Evolutionary conservation across 1,140 invertebrate species (phyloP), one percentile per base, ranked within the genome.

Genomic region (Chelonus insularis): DNA sequence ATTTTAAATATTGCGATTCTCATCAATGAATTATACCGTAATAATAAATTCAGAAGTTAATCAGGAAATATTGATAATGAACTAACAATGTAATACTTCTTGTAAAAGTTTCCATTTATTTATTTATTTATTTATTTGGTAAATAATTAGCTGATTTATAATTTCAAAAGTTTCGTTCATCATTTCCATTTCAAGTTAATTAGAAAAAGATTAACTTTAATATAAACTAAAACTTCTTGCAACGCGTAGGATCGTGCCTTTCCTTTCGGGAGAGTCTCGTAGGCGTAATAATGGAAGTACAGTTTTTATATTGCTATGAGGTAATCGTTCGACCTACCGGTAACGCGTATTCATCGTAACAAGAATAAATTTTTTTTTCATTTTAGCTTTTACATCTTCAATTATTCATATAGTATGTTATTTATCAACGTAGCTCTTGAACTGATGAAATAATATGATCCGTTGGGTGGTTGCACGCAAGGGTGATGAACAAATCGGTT

Each of bases 231-330:
- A 55, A 25, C 39, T 29, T 61, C 50, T 54, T 61, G 64, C 52
- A 62, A 52, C 14, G 60, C 54, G 45, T 64, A 59, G 57, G 56
- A 65, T 57, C n/a, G 29, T 36, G 61, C 60, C 60, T 63, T 66
- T 66, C 62, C 52, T 50, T 63, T 43, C 55, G 57, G 60, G 60
- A 60, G 60, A 62, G 43, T 32, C 57, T 62, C 4, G 64, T 66
- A 48, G 64, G 64, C 57, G 60, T 65, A 57, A 65, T 65, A 65
- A 65, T 65, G 55, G 59, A 51, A 60, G 56, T 36, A 62, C 60
- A 61, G 59, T 61, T 61, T 61, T 61, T 61, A 61, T 55, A 55
- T 61, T 18, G 18, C 51, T 9, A 55, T 61, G 59, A 61, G 51
- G 59, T 61, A 61, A 61, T 61, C 50, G 47, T 57, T 41, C 57